Conservation (phyloP, 1,140 invertebrate species). For the Cherax quadricarinatus region DNA sequence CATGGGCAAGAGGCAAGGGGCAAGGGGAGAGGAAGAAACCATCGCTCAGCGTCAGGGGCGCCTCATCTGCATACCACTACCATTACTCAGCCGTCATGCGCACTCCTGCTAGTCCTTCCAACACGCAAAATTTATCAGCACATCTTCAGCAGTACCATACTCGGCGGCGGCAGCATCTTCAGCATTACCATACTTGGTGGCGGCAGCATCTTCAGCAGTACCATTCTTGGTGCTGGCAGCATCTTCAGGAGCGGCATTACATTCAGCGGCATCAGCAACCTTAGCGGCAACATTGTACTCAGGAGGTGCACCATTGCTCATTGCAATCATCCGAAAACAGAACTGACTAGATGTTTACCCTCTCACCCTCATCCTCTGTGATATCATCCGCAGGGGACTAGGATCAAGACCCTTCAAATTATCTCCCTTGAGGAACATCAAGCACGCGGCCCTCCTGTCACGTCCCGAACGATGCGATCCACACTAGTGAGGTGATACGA, state of each 20-base stretch:
- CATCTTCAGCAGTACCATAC: background rate
- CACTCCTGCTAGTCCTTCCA: slow-evolving; percentile 19
- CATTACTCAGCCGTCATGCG: slow-evolving; percentile 50
- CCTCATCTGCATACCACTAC: slow-evolving; percentile 52
- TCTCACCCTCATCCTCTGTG: background rate
- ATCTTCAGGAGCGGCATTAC: background rate
- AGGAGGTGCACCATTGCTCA: background rate
- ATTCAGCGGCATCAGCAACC: too few relatives aligned
- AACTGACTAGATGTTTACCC: background rate
- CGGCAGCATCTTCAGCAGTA: slow-evolving; percentile 11
- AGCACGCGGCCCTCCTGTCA: background rate
- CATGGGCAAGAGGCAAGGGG: background rate
- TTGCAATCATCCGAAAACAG: background rate
- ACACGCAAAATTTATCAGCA: slow-evolving; percentile 3
- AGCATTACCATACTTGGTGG: background rate
- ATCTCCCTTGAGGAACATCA: background rate
- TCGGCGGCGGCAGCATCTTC: background rate
- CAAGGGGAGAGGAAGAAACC: background rate
- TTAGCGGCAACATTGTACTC: too few relatives aligned
- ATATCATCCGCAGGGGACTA: background rate
- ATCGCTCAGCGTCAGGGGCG: slow-evolving; percentile 48
- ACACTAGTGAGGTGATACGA: background rate
- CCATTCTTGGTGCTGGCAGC: background rate
- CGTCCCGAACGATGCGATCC: background rate
- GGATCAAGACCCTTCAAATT: background rate